Conservation (phyloP, 2,888 invertebrate species). For the Macrosoma leucophasiata region DNA sequence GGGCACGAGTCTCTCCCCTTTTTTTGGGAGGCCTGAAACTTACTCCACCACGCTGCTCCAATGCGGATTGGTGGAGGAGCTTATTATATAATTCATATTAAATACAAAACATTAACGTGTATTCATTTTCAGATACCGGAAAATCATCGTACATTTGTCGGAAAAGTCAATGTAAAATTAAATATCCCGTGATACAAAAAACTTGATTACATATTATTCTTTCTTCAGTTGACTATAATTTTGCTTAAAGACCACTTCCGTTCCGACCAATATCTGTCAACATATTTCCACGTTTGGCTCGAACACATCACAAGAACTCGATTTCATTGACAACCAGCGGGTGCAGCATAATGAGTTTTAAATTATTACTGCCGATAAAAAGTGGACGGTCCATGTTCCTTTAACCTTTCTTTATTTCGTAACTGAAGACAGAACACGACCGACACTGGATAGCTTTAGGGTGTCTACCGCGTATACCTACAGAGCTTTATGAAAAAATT, state of each 20-base stretch:
- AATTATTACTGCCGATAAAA: conserved; percentile 72
- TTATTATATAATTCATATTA: background rate
- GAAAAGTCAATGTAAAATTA: conserved; percentile 34
- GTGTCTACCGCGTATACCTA: too few species aligned
- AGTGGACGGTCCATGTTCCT: conserved; percentile 49
- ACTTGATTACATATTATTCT: conserved; percentile 53
- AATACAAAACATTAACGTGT: background rate
- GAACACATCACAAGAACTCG: conserved; percentile 72
- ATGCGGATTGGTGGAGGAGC: background rate
- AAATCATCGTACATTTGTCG: conserved; percentile 10
- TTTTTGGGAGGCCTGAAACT: too few species aligned
- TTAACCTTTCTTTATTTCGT: conserved; percentile 62
- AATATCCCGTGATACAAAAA: conserved; percentile 50
- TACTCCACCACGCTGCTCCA: too few species aligned
- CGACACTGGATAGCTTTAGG: conserved; percentile 31
- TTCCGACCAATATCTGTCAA: conserved; percentile 71
- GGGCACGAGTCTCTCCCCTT: too few species aligned
- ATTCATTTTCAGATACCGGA: too few species aligned
- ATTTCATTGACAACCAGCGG: conserved; percentile 69
- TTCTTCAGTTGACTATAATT: conserved; percentile 68
- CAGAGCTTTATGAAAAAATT: too few species aligned
- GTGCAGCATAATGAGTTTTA: conserved; percentile 71
- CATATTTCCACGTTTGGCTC: conserved; percentile 68
- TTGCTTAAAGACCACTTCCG: conserved; percentile 70
- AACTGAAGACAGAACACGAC: conserved; percentile 45